phyloP scores from a whole-genome alignment of 2,797 vertebrate species.

The Hipposideros larvatus region DNA sequence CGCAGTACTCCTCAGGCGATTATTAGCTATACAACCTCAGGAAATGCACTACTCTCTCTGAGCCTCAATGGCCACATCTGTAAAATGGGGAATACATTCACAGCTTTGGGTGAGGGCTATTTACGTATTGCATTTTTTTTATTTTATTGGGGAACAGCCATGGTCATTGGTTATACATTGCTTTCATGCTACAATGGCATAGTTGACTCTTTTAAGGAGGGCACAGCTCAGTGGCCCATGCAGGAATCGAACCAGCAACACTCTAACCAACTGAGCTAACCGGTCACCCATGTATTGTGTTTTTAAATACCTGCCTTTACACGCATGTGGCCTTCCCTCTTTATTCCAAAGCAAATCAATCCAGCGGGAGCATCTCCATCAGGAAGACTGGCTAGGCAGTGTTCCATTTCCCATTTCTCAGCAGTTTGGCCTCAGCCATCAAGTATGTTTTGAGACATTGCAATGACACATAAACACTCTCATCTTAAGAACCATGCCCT shows the following conservation, averaged over 20 bases:
- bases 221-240: too few species aligned
- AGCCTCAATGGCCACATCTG: neutral
- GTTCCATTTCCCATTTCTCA: conserved; percentile 57
- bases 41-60: neutral
- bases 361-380: conserved; percentile 63
- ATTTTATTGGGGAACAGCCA: too few species aligned
- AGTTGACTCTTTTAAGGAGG: too few species aligned
- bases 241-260: too few species aligned
- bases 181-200: too few species aligned
- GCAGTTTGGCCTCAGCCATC: neutral
- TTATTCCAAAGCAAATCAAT: conserved; percentile 58
- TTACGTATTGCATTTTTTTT: neutral
- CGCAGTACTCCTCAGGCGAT: neutral
- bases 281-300: too few species aligned
- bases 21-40: neutral
- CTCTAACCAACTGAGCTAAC: too few species aligned
- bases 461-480: neutral
- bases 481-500: conserved; percentile 48
- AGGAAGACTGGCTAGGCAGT: neutral
- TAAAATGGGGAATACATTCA: too few species aligned
- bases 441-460: conserved; percentile 57
- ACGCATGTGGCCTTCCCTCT: neutral
- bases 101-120: neutral
- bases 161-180: too few species aligned
- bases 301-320: conserved; percentile 6